Percentiles rank a stretch among this genome's conserved stretches.
phyloP scores from a whole-genome alignment of 2,888 invertebrate genomes.

The Synergus itoensis region DNA sequence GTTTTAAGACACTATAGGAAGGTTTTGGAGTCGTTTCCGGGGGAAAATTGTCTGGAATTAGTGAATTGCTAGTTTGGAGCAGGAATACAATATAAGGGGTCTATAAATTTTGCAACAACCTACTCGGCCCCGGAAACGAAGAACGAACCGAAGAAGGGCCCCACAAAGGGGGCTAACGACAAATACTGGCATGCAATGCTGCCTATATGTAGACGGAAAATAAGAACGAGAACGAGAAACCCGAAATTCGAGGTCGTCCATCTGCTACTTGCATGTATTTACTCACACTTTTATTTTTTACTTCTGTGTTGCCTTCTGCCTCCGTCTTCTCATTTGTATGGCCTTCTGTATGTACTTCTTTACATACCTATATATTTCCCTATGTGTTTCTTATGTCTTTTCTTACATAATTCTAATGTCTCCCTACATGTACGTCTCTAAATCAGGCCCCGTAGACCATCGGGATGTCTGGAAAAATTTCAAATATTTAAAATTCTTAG shows the following conservation, averaged over 20 bases:
- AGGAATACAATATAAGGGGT: constrained; percentile 16
- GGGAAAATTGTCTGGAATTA: constrained; percentile 22
- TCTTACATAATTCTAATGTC: not conserved
- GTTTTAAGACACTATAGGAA: constrained; percentile 16
- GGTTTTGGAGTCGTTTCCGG: constrained; percentile 31
- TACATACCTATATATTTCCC: not conserved
- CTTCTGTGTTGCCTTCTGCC: not conserved
- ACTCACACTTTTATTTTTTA: constrained; percentile 10
- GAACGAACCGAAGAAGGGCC: constrained; percentile 35
- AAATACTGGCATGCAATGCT: constrained; percentile 22
- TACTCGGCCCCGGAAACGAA: constrained; percentile 29
- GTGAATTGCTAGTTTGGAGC: constrained; percentile 20
- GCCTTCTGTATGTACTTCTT: not conserved
- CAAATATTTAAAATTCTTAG: no score
- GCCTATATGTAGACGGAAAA: not conserved
- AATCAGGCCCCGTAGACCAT: no score
- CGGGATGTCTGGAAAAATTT: no score
- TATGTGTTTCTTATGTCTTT: not conserved
- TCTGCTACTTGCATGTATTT: constrained; percentile 22
- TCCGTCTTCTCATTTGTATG: constrained; percentile 1
- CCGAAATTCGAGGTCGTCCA: constrained; percentile 37
- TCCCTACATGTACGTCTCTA: no score
- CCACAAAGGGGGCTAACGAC: constrained; percentile 26
- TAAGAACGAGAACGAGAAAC: constrained; percentile 37
- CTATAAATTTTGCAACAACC: constrained; percentile 32